Conservation (phyloP, 1,140 invertebrate species). For the Drosophila willistoni region DNA sequence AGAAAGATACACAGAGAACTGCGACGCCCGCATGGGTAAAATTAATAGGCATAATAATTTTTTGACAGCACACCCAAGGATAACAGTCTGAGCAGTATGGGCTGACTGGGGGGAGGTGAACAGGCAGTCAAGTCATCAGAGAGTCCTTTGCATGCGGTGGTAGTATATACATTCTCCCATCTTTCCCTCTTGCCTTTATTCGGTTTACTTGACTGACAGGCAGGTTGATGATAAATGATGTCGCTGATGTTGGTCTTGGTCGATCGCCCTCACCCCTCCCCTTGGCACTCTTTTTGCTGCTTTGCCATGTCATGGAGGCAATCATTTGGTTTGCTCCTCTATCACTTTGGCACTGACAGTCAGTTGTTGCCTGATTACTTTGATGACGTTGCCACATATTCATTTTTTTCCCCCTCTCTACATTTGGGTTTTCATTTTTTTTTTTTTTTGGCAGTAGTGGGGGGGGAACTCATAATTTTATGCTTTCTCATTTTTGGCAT, state of each 20-base stretch:
- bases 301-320: slow-evolving; percentile 75
- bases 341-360: slow-evolving; percentile 61
- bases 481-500: slow-evolving; percentile 61
- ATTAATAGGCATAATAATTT: slow-evolving; percentile 83
- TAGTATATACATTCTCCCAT: slow-evolving; percentile 25
- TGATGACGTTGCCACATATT: slow-evolving; percentile 81
- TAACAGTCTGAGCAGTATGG: slow-evolving; percentile 52
- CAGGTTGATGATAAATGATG: slow-evolving; percentile 83
- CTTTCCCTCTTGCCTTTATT: background rate
- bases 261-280: slow-evolving; percentile 17
- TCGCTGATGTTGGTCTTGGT: slow-evolving; percentile 73
- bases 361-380: slow-evolving; percentile 73
- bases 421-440: background rate
- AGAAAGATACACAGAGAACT: slow-evolving; percentile 3
- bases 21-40: slow-evolving; percentile 73
- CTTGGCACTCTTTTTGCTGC: slow-evolving; percentile 29
- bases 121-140: slow-evolving; percentile 66
- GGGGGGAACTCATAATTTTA: slow-evolving; percentile 56
- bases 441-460: slow-evolving; percentile 1
- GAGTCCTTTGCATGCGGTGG: slow-evolving; percentile 60
- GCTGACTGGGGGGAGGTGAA: slow-evolving; percentile 19
- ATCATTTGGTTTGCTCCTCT: slow-evolving; percentile 66
- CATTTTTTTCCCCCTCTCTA: slow-evolving; percentile 33
- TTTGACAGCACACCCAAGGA: slow-evolving; percentile 83
- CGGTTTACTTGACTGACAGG: slow-evolving; percentile 72